Evolutionary conservation across 92 coral and sea anemone species (phyloP).

Genomic region (Epizoanthus ramosus): DNA sequence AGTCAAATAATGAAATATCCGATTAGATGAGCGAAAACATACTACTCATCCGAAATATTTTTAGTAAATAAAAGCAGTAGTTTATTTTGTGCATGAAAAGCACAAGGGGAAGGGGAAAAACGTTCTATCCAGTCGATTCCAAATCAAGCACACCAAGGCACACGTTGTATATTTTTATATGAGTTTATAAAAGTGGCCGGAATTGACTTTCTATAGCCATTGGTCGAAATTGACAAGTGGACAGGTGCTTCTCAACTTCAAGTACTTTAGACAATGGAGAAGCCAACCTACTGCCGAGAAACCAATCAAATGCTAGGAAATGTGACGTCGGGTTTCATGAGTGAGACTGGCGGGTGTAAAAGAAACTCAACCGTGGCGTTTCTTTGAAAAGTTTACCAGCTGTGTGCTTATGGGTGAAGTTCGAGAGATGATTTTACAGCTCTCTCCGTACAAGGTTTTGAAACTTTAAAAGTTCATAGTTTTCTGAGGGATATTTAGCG

Average conservation of each 20-base stretch:
- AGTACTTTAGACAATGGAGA: conserved; percentile 78
- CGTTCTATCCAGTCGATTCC: neutral
- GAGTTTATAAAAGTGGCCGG: conserved; percentile 9
- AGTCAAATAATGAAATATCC: neutral
- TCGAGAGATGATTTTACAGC: conserved; percentile 39
- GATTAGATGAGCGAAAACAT: neutral
- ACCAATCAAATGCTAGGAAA: conserved; percentile 86
- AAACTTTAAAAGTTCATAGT: conserved; percentile 11
- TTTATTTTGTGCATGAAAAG: conserved; percentile 1
- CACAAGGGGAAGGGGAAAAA: neutral
- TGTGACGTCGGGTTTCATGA: conserved; percentile 27
- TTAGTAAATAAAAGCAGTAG: neutral
- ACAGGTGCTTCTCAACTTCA: conserved; percentile 47
- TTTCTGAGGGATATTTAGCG: conserved; percentile 17
- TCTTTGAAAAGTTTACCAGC: conserved; percentile 40
- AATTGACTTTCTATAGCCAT: conserved; percentile 19
- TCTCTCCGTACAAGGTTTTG: conserved; percentile 27
- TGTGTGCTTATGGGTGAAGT: conserved; percentile 33
- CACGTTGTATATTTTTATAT: neutral
- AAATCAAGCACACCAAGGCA: neutral
- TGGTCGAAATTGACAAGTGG: conserved; percentile 37
- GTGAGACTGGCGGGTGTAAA: conserved; percentile 45
- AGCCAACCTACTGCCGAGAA: conserved; percentile 89
- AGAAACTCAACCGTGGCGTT: conserved; percentile 27
- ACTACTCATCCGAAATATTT: neutral